Evolutionary conservation across 2,113 vertebrate genomes (phyloP).

Genomic region (Mola mola): DNA sequence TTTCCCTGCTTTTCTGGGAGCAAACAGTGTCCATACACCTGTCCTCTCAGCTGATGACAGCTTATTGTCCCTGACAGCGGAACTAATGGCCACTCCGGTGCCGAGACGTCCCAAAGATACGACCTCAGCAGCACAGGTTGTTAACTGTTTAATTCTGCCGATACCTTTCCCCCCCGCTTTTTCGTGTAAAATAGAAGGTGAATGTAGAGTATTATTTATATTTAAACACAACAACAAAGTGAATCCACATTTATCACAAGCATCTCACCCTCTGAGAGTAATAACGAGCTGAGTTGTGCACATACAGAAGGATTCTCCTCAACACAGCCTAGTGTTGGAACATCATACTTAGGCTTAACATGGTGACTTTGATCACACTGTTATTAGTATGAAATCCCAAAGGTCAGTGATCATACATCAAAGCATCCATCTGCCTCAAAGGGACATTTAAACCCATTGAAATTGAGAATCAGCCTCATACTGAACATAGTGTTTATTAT

Average conservation of each 20-base stretch:
- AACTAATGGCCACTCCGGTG: constrained; percentile 28
- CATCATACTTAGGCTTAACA: no score
- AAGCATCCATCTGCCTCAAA: constrained; percentile 33
- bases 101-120: constrained; percentile 28
- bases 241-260: no score
- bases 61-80: constrained; percentile 49
- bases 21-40: constrained; percentile 48
- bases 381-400: constrained; percentile 29
- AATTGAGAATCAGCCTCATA: background rate
- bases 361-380: background rate
- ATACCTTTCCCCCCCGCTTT: no score
- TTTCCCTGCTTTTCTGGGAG: constrained; percentile 7
- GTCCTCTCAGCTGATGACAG: constrained; percentile 62
- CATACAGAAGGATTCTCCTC: no score
- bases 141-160: background rate
- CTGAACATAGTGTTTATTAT: background rate
- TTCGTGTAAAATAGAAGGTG: no score
- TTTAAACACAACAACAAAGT: no score
- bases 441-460: background rate
- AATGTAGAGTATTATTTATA: no score
- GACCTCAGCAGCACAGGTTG: constrained; percentile 16
- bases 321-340: no score
- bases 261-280: no score
- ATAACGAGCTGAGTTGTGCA: no score
- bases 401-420: constrained; percentile 52